Conservation (phyloP, 2,113 vertebrate genomes). For the Phyllostomus discolor region DNA sequence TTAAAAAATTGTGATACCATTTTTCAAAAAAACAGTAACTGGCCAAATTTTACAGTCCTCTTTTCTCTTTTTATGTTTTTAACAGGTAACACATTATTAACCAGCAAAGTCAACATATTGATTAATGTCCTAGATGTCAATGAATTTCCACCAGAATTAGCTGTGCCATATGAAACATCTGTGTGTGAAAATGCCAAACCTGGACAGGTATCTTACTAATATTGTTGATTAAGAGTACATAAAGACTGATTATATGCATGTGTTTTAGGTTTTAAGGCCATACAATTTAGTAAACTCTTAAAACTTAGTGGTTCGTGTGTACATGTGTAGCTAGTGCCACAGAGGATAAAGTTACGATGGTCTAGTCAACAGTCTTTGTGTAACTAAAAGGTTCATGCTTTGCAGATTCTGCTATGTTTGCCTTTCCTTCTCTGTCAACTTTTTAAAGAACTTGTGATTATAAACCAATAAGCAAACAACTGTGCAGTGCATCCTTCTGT, state of each 20-base stretch:
- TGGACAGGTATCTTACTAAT: constrained; percentile 88
- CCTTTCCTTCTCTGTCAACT: background rate
- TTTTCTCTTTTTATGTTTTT: constrained; percentile 64
- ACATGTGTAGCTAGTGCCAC: background rate
- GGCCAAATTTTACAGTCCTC: background rate
- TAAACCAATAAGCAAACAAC: background rate
- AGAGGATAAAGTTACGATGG: background rate
- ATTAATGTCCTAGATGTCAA: constrained; percentile 97
- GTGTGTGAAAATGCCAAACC: constrained; percentile 95
- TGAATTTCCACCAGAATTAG: constrained; percentile 96
- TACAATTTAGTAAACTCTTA: fast-evolving
- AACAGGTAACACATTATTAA: constrained; percentile 92
- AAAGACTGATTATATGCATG: background rate
- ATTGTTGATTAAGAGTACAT: background rate
- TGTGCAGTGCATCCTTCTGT: background rate
- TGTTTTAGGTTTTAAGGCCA: background rate
- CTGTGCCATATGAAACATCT: constrained; percentile 91
- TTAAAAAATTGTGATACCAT: background rate
- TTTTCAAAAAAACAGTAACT: background rate
- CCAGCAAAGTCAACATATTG: constrained; percentile 91
- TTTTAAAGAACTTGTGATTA: background rate
- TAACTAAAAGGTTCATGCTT: background rate
- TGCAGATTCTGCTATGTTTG: background rate
- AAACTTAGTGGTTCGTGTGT: background rate
- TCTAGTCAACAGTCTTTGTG: background rate